Evolutionary conservation across 2,113 vertebrate species (phyloP).

Genomic region (Myotis yumanensis): DNA sequence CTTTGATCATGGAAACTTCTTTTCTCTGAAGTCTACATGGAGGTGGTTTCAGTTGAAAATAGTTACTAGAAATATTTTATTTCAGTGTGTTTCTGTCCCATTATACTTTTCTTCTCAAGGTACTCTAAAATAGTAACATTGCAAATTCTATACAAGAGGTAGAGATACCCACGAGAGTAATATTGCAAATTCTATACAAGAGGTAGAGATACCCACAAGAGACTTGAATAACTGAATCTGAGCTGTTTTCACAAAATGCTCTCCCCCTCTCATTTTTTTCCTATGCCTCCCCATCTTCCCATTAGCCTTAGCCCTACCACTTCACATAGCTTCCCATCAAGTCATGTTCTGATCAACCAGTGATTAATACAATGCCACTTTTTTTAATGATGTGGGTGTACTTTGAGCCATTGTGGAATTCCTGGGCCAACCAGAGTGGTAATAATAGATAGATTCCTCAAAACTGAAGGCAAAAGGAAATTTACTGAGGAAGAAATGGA

Average conservation of each 20-base stretch:
- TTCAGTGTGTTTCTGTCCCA: background rate
- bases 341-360: background rate
- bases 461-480: background rate
- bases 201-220: background rate
- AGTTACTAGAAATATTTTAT: constrained; percentile 51
- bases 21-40: constrained; percentile 20
- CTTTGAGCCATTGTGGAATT: background rate
- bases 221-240: background rate
- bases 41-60: background rate
- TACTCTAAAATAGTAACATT: constrained; percentile 8
- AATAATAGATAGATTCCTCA: background rate
- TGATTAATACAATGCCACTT: background rate
- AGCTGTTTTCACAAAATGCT: background rate
- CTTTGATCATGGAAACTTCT: background rate
- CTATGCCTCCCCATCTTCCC: background rate
- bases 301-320: background rate
- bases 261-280: background rate
- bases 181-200: background rate
- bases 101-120: constrained; percentile 36
- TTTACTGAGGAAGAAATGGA: constrained; percentile 15
- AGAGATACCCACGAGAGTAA: background rate
- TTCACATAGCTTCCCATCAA: background rate
- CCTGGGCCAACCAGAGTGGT: background rate
- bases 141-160: background rate
- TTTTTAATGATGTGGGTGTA: background rate